Base-by-base conservation (phyloP, 1,140 invertebrate genomes). In the Eueides isabella region DNA sequence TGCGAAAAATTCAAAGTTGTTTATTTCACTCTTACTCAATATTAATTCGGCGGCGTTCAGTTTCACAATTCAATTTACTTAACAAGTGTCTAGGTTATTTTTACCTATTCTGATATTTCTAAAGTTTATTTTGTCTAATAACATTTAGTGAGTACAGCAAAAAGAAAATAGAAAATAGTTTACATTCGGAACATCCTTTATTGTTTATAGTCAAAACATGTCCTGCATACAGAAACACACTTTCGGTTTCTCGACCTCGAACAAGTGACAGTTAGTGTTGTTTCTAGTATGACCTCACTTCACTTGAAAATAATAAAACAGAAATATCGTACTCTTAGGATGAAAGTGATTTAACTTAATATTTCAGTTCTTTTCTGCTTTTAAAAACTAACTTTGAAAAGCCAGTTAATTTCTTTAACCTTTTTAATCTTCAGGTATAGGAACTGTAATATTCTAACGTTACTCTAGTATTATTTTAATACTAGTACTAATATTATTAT, bases 81-180 rank as follows among this genome's bases (percentile, higher is more conserved):
- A 44, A n/a, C 6, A 44, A 9, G 11, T 44, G n/a, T 16, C 19
- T 44, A 44, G 19, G 41, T 5, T 38, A 5, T 38, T 14, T 5
- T 5, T 16, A 0, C 5, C 14, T 5, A 5, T 38, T 5, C 35
- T 38, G 5, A 5, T 38, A 16, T 38, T 14, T 4, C n/a, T n/a
- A n/a, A 38, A 38, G 35, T 14, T 38, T 16, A 38, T 5, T 55
- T 26, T 55, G 4, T 55, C 7, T 55, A 26, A 55, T 55, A 55
- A 11, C 23, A 55, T 55, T 55, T 55, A 26, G 23, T 55, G 11
- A 9, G 19, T 23, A 14, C 23, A 55, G 19, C 48, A 23, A 55
- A 55, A 55, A 55, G 48, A 55, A 55, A 55, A 55, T 55, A 55
- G 48, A 55, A 55, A 55, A 55, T 55, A 55, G 48, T 55, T 55